These are phyloP conservation scores for Oncorhynchus mykiss DNA, from an alignment of 2,113 vertebrate genomes.

Conservation along the genomic window DNA sequence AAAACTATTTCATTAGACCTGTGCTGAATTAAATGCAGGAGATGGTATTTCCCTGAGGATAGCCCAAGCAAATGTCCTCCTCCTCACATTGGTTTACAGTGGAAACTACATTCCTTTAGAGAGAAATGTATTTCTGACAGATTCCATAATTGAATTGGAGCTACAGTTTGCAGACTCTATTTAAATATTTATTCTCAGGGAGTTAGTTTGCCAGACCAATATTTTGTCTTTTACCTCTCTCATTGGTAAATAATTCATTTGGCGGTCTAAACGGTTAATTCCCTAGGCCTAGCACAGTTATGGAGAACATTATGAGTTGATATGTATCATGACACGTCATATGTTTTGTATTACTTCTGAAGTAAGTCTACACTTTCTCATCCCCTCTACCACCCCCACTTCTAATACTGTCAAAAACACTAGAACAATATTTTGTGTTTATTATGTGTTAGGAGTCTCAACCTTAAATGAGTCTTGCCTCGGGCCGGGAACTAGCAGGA, in stretches of 20 bases:
- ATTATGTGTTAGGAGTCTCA: too few species aligned
- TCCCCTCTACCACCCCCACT: too few species aligned
- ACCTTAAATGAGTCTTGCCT: too few species aligned
- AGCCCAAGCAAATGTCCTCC: neutral
- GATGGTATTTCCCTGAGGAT: conserved; percentile 19
- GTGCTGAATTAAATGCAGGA: conserved; percentile 16
- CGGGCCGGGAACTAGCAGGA: too few species aligned
- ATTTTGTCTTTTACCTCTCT: neutral
- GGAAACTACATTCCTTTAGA: conserved; percentile 2
- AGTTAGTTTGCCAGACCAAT: neutral
- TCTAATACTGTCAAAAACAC: too few species aligned
- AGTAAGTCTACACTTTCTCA: too few species aligned
- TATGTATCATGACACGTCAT: too few species aligned
- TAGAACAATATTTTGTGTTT: too few species aligned
- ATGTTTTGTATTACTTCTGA: too few species aligned
- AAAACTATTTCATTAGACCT: conserved; percentile 43
- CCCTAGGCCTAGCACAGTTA: too few species aligned
- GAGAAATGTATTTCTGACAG: conserved; percentile 21
- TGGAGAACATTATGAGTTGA: too few species aligned
- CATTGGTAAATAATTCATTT: neutral
- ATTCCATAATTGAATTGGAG: conserved; percentile 36
- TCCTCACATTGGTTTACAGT: conserved; percentile 2
- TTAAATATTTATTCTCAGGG: conserved; percentile 6
- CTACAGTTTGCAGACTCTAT: neutral
- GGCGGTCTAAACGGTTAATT: neutral